These are phyloP conservation scores for Limnephilus auricula DNA, from an alignment of 2,888 invertebrate genomes.

Conservation along the genomic window DNA sequence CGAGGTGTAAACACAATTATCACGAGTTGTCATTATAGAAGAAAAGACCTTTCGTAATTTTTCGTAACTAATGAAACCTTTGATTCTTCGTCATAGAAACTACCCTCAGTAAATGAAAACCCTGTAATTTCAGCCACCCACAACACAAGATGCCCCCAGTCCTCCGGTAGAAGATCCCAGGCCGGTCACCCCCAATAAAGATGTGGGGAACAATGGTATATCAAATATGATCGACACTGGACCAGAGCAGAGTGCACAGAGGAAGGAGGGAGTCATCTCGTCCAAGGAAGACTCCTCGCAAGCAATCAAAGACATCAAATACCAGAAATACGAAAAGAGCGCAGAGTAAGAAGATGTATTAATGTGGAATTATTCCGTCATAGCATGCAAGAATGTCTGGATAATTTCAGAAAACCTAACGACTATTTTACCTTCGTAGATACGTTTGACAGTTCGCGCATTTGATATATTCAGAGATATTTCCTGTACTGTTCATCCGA, in stretches of 20 bases:
- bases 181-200: too few relatives aligned
- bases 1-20: background rate
- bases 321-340: conserved; percentile 79
- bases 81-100: too few relatives aligned
- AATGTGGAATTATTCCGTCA: background rate
- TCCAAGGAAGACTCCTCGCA: conserved; percentile 73
- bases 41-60: background rate
- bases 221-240: conserved; percentile 49
- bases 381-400: background rate
- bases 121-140: background rate
- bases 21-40: background rate
- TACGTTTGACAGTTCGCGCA: too few relatives aligned
- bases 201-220: background rate
- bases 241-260: conserved; percentile 69
- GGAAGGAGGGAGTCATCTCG: conserved; percentile 77
- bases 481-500: too few relatives aligned
- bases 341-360: conserved; percentile 72
- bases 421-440: too few relatives aligned
- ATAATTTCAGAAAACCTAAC: too few relatives aligned
- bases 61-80: too few relatives aligned
- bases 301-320: conserved; percentile 73
- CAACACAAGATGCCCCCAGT: background rate
- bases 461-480: too few relatives aligned
- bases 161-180: background rate
- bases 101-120: background rate